Base-by-base conservation (phyloP, 2,113 vertebrate species). In the Lepus americanus region DNA sequence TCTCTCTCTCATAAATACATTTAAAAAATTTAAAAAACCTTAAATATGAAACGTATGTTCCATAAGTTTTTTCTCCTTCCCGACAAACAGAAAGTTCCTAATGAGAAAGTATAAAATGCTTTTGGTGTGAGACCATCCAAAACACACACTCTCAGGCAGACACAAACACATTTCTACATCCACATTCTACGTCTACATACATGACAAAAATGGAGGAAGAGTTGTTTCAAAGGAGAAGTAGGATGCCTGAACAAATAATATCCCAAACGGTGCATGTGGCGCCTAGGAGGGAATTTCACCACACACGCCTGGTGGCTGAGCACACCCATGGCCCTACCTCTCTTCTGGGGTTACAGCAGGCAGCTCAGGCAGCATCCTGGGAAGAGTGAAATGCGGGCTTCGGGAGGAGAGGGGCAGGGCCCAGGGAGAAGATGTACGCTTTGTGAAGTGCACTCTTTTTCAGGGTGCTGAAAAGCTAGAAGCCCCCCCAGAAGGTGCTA, bases 261-360 rank as follows among this genome's bases (percentile, higher is more conserved):
- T 69, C 36, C 44, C 84, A 91, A 89, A 72, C 59, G 93, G 85
- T 95, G 96, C 95, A 91, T 89, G 19, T 51, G 63, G 73, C 22
- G 63, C 90, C 83, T 83, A 93, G 79, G 76, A 96, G 79, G 66
- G 66, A 83, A 86, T 74, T 93, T 95, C 87, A 70, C 0, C 3
- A 93, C 69, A 13, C 31, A 61, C 69, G 51, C 31, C 92, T 95
- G 44, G 67, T 39, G 67, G 77, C 77, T 92, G 92, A 94, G 86
- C 87, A 81, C 77, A 90, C 64, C 90, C 59, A 9, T 25, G 74
- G 53, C 61, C 94, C 80, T 89, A 93, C 95, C 87, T 93, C 23
- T 95, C 92, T 93, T 96, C 89, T 74, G 93, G 90, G 94, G 92
- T 33, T 92, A 73, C 59, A 92, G 85, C 4, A 61, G 69, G 90